Evolutionary conservation across 2,113 vertebrate genomes (phyloP).

Genomic region (Casuarius casuarius): DNA sequence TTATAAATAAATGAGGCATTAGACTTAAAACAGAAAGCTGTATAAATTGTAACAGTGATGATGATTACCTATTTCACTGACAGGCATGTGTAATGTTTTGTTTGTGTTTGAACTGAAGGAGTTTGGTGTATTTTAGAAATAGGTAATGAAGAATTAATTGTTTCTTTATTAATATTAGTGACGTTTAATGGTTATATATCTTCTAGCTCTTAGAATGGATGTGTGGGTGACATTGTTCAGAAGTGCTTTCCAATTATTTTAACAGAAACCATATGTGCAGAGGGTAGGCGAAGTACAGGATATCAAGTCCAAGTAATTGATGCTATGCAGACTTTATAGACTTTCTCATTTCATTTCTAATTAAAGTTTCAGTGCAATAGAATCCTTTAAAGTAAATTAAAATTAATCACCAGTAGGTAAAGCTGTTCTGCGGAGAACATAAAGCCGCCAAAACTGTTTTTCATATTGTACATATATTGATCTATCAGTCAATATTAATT

Average conservation of each 20-base stretch:
- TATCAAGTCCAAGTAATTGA: constrained; percentile 56
- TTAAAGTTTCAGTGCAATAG: constrained; percentile 68
- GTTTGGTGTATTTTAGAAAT: constrained; percentile 60
- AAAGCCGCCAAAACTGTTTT: constrained; percentile 63
- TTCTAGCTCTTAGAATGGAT: constrained; percentile 63
- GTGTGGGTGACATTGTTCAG: constrained; percentile 78
- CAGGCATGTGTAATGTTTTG: constrained; percentile 58
- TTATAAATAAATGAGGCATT: constrained; percentile 56
- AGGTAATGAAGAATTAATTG: constrained; percentile 70
- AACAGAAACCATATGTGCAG: constrained; percentile 76
- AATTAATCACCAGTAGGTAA: constrained; percentile 69
- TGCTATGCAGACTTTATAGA: constrained; percentile 67
- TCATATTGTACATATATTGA: constrained; percentile 70
- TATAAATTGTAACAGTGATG: constrained; percentile 39
- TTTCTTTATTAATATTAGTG: constrained; percentile 74
- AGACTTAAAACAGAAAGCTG: constrained; percentile 38
- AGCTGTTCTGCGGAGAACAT: constrained; percentile 44
- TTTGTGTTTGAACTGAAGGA: constrained; percentile 51
- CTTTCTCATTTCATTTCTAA: constrained; percentile 67
- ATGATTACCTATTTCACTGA: constrained; percentile 58
- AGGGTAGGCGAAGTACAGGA: constrained; percentile 37
- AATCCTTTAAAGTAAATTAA: constrained; percentile 74
- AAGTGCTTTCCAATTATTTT: constrained; percentile 68
- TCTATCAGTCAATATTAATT: constrained; percentile 61
- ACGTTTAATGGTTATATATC: constrained; percentile 72